These are phyloP conservation scores for Epicauta chinensis DNA, from an alignment of 1,140 invertebrate genomes.

Conservation along the genomic window DNA sequence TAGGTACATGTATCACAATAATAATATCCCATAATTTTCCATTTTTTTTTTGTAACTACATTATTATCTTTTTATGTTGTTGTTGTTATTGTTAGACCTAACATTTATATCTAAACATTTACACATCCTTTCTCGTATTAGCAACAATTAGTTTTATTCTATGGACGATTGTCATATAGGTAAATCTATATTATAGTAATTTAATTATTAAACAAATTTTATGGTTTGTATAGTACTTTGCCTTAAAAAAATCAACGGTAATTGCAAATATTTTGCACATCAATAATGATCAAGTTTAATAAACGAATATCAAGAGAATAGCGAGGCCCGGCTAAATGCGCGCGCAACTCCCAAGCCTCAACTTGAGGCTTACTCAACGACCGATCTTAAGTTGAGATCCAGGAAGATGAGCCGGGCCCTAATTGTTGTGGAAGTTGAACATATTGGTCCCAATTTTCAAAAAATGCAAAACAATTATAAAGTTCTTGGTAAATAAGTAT, in stretches of 20 bases:
- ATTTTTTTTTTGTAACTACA: background rate
- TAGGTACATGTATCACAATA: constrained; percentile 9
- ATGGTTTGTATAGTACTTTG: background rate
- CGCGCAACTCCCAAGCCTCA: no score
- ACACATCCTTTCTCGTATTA: background rate
- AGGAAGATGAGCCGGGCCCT: no score
- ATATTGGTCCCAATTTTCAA: no score
- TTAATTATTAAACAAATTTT: background rate
- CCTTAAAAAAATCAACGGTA: background rate
- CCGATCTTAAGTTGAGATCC: no score
- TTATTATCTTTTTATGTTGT: no score
- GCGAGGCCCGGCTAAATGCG: no score
- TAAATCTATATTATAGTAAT: background rate
- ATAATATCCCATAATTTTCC: background rate
- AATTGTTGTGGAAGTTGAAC: no score
- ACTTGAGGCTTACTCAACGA: no score
- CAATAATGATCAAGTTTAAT: background rate
- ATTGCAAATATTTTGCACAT: background rate
- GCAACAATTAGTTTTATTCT: background rate
- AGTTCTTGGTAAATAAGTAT: no score
- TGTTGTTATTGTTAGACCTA: no score
- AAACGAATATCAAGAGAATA: no score
- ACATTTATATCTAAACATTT: no score
- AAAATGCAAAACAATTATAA: background rate
- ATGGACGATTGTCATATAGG: constrained; percentile 14